phyloP scores from a whole-genome alignment of 2,113 vertebrate genomes.

The Glaucidium brasilianum region DNA sequence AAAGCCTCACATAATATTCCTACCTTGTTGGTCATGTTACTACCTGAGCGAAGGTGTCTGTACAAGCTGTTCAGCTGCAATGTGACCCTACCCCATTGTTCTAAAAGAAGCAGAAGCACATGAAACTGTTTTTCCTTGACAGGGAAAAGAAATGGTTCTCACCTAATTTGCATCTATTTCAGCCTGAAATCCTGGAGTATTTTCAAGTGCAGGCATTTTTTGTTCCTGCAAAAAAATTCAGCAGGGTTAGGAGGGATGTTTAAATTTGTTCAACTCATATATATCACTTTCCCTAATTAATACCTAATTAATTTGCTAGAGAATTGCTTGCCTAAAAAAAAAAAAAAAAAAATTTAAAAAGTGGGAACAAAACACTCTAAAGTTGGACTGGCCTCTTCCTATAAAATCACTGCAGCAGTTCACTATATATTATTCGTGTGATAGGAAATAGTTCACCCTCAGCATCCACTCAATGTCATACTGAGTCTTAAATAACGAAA shows the following conservation, averaged over 20 bases:
- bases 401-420: background rate
- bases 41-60: background rate
- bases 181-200: background rate
- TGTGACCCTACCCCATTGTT: background rate
- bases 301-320: background rate
- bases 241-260: accelerated
- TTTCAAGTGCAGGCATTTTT: background rate
- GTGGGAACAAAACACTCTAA: background rate
- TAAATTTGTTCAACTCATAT: background rate
- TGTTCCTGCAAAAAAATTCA: background rate
- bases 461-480: background rate
- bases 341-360: background rate
- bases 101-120: background rate
- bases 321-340: background rate
- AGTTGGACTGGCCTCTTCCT: background rate
- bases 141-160: background rate
- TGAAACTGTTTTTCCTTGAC: background rate
- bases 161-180: background rate
- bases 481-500: background rate
- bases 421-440: background rate
- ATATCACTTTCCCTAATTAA: background rate
- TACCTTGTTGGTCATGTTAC: accelerated
- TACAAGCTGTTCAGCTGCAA: background rate
- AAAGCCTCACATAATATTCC: background rate
- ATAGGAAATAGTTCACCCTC: background rate